Evolutionary conservation across 2,888 invertebrate species (phyloP), one percentile per base, ranked within the genome.

Genomic region (Cephus nigrinus): DNA sequence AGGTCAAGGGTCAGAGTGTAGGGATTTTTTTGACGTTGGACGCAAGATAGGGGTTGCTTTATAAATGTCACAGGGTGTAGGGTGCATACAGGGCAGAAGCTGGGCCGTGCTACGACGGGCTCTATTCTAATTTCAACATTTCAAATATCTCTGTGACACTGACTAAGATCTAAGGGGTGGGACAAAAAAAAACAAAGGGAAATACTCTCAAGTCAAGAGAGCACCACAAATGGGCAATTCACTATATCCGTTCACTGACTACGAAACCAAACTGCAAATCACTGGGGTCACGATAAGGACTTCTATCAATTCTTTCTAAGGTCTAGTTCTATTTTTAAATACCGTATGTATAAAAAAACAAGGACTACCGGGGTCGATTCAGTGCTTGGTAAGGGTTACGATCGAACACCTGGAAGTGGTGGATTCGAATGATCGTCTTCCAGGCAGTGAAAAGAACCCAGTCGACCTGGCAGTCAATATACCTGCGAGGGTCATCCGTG

Each of bases 31-130:
- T 55, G 55, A 55, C 2, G 5, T 55, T 55, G 55, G 55, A 55
- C 5, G 55, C 55, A 55, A 55, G 9, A 9, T 23, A 9, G 55
- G 55, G 55, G 55, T 55, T 55, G 55, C 55, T 55, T 23, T 55
- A 55, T 55, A 55, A 55, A 55, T 15, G 55, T 55, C 55, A 55
- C 9, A 31, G 71, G 71, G 71, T 12, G 31, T 33, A 31, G 71
- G 71, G 31, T 31, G 31, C 71, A 71, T 33, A 71, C 71, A 55
- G 71, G 71, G 71, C 74, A 74, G 74, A 74, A 74, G 74, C 74
- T 74, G 74, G 74, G 74, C 36, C 30, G 74, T 34, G 74, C 74
- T 32, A 32, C 71, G 71, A 23, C 33, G 71, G 31, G 71, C 71
- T 71, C 71, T 71, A 71, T 23, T 71, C 71, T 71, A 71, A 30